Conservation (phyloP, 2,797 vertebrate species). For the Eospalax fontanierii region DNA sequence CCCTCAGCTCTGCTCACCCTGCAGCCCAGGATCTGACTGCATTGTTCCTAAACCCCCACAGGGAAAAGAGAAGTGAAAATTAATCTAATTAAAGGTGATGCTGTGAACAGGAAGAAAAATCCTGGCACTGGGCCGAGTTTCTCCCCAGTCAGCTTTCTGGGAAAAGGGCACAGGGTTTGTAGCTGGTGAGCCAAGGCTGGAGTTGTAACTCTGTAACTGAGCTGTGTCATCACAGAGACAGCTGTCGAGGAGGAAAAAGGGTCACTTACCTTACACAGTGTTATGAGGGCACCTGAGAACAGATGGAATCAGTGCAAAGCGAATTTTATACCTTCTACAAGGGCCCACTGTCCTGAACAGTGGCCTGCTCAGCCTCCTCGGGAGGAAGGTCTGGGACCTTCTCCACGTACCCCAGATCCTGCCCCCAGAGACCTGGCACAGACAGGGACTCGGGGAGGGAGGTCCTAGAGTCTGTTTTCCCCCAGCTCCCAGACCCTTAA, state of each 20-base stretch:
- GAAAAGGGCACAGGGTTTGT: not conserved
- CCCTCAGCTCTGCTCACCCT: not conserved
- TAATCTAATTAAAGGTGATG: slow-evolving; percentile 77
- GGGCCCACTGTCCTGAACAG: not conserved
- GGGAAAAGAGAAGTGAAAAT: slow-evolving; percentile 74
- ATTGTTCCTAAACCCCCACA: not conserved
- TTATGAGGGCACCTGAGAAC: not conserved
- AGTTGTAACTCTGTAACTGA: not conserved
- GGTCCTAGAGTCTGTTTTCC: not conserved
- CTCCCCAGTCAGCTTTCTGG: slow-evolving; percentile 52
- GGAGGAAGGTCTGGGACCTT: not conserved
- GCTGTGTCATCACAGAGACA: not conserved
- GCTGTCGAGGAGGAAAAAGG: slow-evolving; percentile 4
- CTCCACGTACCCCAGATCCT: not conserved
- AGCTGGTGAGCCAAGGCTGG: not conserved
- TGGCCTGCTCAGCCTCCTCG: not conserved
- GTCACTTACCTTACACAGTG: not conserved
- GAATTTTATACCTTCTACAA: not conserved
- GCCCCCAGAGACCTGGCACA: not conserved
- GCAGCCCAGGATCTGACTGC: not conserved
- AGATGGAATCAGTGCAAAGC: not conserved
- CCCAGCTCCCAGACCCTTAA: not conserved
- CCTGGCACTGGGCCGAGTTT: slow-evolving; percentile 46
- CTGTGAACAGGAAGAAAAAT: slow-evolving; percentile 55
- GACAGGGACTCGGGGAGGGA: not conserved